Percentiles rank a stretch among this genome's conserved stretches.
These are phyloP conservation scores for Bimastos eiseni DNA, from an alignment of 2,888 invertebrate genomes.

Conservation along the genomic window DNA sequence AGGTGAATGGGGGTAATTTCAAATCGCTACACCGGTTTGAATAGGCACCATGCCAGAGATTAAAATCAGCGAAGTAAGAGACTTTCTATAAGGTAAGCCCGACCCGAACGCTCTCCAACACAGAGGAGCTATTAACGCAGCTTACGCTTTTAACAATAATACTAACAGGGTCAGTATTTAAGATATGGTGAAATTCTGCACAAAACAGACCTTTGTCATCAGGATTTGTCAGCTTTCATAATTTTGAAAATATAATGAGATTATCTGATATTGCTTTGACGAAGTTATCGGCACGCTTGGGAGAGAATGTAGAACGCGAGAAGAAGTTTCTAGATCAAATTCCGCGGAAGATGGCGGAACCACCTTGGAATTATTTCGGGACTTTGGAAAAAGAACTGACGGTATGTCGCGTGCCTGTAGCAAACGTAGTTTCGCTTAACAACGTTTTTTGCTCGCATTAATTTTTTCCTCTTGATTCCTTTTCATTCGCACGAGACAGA, in stretches of 20 bases:
- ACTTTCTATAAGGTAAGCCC: too few species aligned
- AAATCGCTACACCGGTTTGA: too few species aligned
- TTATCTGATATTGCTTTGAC: too few species aligned
- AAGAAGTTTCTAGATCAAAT: constrained; percentile 47
- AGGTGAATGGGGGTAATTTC: too few species aligned
- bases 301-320: background rate
- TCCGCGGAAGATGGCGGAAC: constrained; percentile 49
- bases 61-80: too few species aligned
- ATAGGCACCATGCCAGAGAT: too few species aligned
- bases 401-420: background rate
- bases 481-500: background rate
- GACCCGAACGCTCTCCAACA: too few species aligned
- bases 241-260: background rate
- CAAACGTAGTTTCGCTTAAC: too few species aligned
- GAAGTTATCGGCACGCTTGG: constrained; percentile 24
- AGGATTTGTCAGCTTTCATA: background rate
- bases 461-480: background rate
- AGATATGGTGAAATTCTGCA: background rate
- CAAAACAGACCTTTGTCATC: background rate
- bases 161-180: too few species aligned
- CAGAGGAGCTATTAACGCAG: too few species aligned
- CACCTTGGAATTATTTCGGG: constrained; percentile 50
- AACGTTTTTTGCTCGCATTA: too few species aligned
- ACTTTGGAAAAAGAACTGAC: constrained; percentile 26
- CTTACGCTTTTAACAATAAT: too few species aligned